Base-by-base conservation (phyloP, 2,888 invertebrate genomes). In the Macropis europaea region DNA sequence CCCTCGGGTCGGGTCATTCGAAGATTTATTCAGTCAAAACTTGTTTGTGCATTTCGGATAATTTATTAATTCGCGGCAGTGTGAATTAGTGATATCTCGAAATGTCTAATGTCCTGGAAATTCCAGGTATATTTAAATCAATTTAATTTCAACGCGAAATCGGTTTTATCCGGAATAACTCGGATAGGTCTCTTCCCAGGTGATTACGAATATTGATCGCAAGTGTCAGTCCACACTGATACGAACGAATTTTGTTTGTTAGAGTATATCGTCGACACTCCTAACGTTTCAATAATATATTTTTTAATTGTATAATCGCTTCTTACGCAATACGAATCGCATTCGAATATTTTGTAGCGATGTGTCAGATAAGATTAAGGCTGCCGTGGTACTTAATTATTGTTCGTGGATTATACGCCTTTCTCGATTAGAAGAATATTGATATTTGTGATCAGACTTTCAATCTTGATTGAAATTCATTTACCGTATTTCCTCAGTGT, bases 301-400 rank as follows among this genome's bases (percentile, higher is more conserved):
- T 52, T 45, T 53, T n/a, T n/a, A 40, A 32, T 57, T 52, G 24
- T 28, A 24, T 28, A 47, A 53, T 53, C 62, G 15, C 19, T 7
- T 1, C 15, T 63, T 40, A 42, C 15, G 22, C 19, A 57, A 54
- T n/a, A n/a, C 7, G 24, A 28, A 34, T 19, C 47, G 34, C 43
- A 59, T 42, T 50, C 38, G 34, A 54, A 43, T 54, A 38, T 50
- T 3, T 67, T 30, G 42, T 30, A 38, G 26, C 45, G n/a, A n/a
- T n/a, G 9, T 28, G 22, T 50, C n/a, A 63, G 64, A 79, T 77
- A 79, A 78, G 71, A 71, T 73, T 68, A 50, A 34, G 47, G 50
- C 53, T 54, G 45, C 5, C 30, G 19, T 28, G 68, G 52, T 66
- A 76, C 70, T 36, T 38, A 61, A 61, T 59, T 57, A n/a, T 38